Conservation (phyloP, 2,113 vertebrate species). For the Colistium nudipinnis region DNA sequence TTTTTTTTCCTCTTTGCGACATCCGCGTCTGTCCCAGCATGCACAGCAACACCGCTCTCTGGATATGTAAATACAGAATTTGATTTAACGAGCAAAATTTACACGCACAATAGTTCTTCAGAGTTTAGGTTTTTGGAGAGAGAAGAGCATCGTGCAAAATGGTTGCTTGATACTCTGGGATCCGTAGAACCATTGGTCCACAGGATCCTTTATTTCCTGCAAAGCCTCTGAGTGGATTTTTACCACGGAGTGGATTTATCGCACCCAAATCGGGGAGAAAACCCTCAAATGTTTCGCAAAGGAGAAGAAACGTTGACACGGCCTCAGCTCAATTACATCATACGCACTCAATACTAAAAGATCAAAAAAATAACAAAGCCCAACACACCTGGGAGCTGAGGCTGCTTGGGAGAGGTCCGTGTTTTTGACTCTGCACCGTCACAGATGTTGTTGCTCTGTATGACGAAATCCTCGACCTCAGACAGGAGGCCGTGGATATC, state of each 20-base stretch:
- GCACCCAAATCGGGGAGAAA: no score
- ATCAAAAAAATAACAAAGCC: not conserved
- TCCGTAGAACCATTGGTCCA: not conserved
- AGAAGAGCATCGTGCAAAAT: no score
- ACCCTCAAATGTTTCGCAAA: not conserved
- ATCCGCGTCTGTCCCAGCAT: conserved; percentile 40
- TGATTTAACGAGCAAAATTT: not conserved
- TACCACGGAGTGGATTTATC: not conserved
- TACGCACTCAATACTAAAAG: not conserved
- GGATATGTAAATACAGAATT: not conserved
- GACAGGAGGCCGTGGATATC: conserved; percentile 86
- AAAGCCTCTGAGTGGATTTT: not conserved
- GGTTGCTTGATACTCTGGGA: no score
- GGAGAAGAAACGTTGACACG: not conserved
- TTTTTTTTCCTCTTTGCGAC: conserved; percentile 74
- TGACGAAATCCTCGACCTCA: conserved; percentile 84
- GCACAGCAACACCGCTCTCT: conserved; percentile 47
- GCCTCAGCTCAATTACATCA: not conserved
- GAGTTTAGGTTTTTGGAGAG: no score
- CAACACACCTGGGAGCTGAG: conserved; percentile 36
- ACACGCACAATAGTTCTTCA: not conserved
- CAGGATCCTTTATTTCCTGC: not conserved
- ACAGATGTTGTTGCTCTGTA: conserved; percentile 72
- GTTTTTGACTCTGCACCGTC: conserved; percentile 61
- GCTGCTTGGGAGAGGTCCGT: conserved; percentile 62